Evolutionary conservation across 2,113 vertebrate species (phyloP).

Genomic region (Austrofundulus limnaeus): DNA sequence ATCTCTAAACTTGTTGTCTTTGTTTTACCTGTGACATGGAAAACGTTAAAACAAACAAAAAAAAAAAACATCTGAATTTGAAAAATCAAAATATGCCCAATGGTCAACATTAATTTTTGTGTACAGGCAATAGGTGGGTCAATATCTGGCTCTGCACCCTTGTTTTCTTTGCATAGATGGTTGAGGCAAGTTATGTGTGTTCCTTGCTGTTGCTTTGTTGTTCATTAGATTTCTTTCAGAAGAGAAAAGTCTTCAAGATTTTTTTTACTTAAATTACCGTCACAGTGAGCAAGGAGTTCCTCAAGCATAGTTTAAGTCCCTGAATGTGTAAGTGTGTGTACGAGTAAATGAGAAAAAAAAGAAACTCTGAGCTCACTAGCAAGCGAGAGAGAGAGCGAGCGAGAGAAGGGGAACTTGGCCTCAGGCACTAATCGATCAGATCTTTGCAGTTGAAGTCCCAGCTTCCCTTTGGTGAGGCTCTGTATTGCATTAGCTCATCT

Average conservation of each 20-base stretch:
- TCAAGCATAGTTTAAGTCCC: conserved; percentile 49
- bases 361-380: conserved; percentile 24
- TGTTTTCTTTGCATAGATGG: conserved; percentile 22
- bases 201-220: conserved; percentile 40
- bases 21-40: conserved; percentile 13
- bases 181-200: conserved; percentile 7
- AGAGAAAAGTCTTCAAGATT: conserved; percentile 44
- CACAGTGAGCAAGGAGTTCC: conserved; percentile 51
- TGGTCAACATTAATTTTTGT: conserved; percentile 22
- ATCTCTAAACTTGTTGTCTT: conserved; percentile 25
- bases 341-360: conserved; percentile 43
- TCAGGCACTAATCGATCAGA: conserved; percentile 75
- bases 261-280: conserved; percentile 70
- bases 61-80: neutral
- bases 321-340: conserved; percentile 24
- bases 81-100: conserved; percentile 7
- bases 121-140: conserved; percentile 32
- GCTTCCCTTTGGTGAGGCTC: conserved; percentile 69
- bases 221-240: conserved; percentile 53
- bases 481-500: conserved; percentile 77
- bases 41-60: too few species aligned
- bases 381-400: conserved; percentile 51
- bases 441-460: conserved; percentile 73
- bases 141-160: conserved; percentile 48
- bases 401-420: conserved; percentile 68